Evolutionary conservation across 2,888 invertebrate species (phyloP).

Genomic region (Heliconius ethilla): DNA sequence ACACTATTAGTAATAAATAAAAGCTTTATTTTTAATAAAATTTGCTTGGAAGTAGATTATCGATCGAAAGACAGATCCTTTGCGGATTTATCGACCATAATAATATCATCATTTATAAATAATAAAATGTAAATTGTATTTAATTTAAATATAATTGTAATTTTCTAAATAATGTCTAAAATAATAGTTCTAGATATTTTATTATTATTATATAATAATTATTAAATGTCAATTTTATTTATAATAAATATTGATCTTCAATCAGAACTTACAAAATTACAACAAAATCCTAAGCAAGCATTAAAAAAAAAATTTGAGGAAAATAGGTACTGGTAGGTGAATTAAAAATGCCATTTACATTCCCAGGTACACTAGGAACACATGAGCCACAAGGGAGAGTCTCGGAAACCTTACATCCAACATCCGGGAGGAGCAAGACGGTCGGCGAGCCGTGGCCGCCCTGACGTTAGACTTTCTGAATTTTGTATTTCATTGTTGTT

Average conservation of each 20-base stretch:
- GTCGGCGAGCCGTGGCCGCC: neutral
- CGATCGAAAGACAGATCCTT: no score
- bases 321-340: neutral
- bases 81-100: no score
- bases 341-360: neutral
- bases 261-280: neutral
- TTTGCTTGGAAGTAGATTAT: no score
- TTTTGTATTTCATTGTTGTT: neutral
- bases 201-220: neutral
- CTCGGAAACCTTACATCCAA: neutral
- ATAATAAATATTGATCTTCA: neutral
- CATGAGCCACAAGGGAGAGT: neutral
- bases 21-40: no score
- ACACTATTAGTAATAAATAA: no score
- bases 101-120: no score
- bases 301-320: no score
- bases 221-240: neutral
- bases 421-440: neutral
- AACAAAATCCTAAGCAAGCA: no score
- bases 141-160: no score
- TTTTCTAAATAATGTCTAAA: no score
- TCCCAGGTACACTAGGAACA: conserved; percentile 13
- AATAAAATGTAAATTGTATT: no score
- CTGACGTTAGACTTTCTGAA: neutral
- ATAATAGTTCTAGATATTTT: no score